Conservation (phyloP, 2,797 vertebrate species). For the Tragopan temminckii region DNA sequence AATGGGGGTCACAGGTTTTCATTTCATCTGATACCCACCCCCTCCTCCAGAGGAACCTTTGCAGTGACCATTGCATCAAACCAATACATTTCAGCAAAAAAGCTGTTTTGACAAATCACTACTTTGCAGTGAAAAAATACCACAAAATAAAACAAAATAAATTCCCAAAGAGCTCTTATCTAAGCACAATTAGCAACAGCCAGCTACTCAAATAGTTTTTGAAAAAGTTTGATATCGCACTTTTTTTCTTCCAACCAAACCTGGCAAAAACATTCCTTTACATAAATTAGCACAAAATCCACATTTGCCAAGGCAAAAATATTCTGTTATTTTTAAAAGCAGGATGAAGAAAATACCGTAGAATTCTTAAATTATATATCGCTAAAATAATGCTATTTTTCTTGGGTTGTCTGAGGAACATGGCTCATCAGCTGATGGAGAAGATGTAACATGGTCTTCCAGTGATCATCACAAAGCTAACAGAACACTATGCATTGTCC, state of each 20-base stretch:
- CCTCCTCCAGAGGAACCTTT: neutral
- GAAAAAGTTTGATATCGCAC: neutral
- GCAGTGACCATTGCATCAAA: neutral
- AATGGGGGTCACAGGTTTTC: neutral
- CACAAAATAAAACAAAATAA: neutral
- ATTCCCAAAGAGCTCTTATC: neutral
- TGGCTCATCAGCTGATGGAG: neutral
- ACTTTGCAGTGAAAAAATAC: neutral
- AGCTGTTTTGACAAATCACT: neutral
- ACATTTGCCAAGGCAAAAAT: neutral
- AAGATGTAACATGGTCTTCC: neutral
- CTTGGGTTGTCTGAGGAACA: neutral
- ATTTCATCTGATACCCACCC: neutral
- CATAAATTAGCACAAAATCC: neutral
- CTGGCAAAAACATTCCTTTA: neutral
- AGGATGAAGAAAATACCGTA: neutral
- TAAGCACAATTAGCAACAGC: neutral
- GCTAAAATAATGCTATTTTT: neutral
- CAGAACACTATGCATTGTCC: fast-evolving
- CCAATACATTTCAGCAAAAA: neutral
- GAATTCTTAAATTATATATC: neutral
- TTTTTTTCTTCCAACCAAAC: neutral
- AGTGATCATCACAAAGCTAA: neutral
- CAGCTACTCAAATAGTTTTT: neutral
- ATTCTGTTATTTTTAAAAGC: neutral